phyloP scores from a whole-genome alignment of 1,140 invertebrate species.

The Mesaphorura yosii region DNA sequence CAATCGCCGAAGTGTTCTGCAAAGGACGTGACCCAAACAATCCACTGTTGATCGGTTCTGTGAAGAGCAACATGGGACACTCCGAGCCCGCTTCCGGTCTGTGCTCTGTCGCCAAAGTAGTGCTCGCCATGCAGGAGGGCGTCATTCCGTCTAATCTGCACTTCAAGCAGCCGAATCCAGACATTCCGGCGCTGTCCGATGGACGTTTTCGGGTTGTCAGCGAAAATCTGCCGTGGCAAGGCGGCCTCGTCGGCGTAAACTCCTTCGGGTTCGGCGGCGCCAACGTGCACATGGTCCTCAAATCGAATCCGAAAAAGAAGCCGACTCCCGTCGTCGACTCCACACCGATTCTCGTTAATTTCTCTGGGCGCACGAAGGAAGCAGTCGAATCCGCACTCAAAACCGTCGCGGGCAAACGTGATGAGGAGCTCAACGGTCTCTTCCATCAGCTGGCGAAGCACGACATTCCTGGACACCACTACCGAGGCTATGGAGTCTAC shows the following conservation, averaged over 20 bases:
- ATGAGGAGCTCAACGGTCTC: slow-evolving; percentile 65
- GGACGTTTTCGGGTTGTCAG: slow-evolving; percentile 78
- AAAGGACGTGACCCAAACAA: slow-evolving; percentile 49
- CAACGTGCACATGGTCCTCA: slow-evolving; percentile 81
- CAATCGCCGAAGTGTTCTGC: slow-evolving; percentile 84
- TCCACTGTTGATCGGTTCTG: slow-evolving; percentile 81
- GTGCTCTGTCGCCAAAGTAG: slow-evolving; percentile 58
- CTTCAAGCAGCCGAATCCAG: slow-evolving; percentile 68
- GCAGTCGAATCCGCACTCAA: slow-evolving; percentile 48
- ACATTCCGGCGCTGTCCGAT: slow-evolving; percentile 75
- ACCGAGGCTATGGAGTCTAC: slow-evolving; percentile 64
- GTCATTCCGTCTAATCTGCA: slow-evolving; percentile 84
- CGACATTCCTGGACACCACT: slow-evolving; percentile 55
- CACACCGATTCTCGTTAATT: slow-evolving; percentile 58
- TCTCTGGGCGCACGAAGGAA: slow-evolving; percentile 73
- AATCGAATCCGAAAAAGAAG: slow-evolving; percentile 62
- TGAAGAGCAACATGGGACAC: slow-evolving; percentile 98
- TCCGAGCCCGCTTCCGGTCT: slow-evolving; percentile 72
- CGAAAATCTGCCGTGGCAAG: slow-evolving; percentile 64
- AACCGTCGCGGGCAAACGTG: slow-evolving; percentile 38
- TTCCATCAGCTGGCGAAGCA: slow-evolving; percentile 59
- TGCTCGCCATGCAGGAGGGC: slow-evolving; percentile 79
- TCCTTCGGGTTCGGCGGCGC: slow-evolving; percentile 97
- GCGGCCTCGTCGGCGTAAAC: slow-evolving; percentile 75
- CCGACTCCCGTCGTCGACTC: slow-evolving; percentile 34